Base-by-base conservation (phyloP, 2,113 vertebrate species). In the Pterocles gutturalis region DNA sequence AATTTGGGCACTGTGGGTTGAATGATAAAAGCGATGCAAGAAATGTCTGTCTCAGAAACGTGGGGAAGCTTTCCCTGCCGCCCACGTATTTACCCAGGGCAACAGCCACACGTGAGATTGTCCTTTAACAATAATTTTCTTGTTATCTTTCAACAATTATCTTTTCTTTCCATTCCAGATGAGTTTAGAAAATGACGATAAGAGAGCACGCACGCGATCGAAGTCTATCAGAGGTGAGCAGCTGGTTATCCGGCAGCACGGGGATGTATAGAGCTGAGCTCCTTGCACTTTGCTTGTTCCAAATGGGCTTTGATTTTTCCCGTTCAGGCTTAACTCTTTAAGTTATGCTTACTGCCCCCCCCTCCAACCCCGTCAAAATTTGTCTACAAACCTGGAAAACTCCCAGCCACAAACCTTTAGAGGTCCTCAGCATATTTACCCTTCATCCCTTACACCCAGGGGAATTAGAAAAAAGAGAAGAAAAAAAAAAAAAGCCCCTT, bases 101-200 rank as follows among this genome's bases (percentile, higher is more conserved):
- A 6, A 29, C 25, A 25, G 9, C 24, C 58, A 31, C 14, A 2
- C 0, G 18, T 0, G 1, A 54, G 28, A 36, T 28, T 49, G 54
- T 29, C 41, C 49, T 84, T 90, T 33, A 87, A 26, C 10, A 36
- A 18, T 9, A 22, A 25, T 67, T 93, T 92, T 41, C 64, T 31
- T 67, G 26, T 49, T 57, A 10, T 38, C 33, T 90, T 58, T 85
- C 43, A 90, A 58, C 69, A 64, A 41, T 43, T 76, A 31, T 58
- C 54, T 26, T 31, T 53, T 87, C 31, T 90, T 95, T 95, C 93
- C 41, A 41, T 97, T 97, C 79, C 98, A 99, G 99, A 99, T 99
- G 99, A 99, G 98, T 98, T 98, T 99, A 94, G 99, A 99, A 94
- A 98, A 98, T 95, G 99, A 99, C 0, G 98, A 99, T 67, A 99